Conservation (phyloP, 1,140 invertebrate genomes). For the Mizuhopecten yessoensis region DNA sequence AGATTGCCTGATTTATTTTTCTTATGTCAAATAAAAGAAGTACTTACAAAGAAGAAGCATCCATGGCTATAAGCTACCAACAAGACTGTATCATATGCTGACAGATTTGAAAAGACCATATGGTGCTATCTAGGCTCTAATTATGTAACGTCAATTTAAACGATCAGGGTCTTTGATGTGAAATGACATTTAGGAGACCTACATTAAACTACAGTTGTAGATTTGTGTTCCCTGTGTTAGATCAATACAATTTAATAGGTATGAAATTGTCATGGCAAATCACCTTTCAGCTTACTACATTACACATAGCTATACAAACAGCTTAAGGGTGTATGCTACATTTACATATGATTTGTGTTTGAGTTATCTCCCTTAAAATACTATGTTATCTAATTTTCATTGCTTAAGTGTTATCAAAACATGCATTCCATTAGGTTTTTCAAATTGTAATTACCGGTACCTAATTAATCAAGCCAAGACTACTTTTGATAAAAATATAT, state of each 20-base stretch:
- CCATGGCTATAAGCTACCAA: background rate
- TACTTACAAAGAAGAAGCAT: background rate
- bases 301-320: background rate
- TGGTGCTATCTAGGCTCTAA: background rate
- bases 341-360: too few species aligned
- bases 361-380: too few species aligned
- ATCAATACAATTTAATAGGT: constrained; percentile 11
- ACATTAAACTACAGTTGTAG: background rate
- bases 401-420: too few species aligned
- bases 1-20: too few species aligned
- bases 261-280: constrained; percentile 16
- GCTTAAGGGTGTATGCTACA: too few species aligned
- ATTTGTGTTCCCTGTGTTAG: background rate
- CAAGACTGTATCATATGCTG: background rate
- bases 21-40: too few species aligned
- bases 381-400: too few species aligned
- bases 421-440: too few species aligned
- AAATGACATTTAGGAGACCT: background rate
- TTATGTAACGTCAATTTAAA: background rate
- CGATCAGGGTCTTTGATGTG: background rate
- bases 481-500: too few species aligned
- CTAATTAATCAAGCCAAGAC: too few species aligned
- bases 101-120: background rate
- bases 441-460: too few species aligned
- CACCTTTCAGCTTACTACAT: background rate